Evolutionary conservation across 2,797 vertebrate genomes (phyloP), one percentile per base, ranked within the genome.

Genomic region (Balearica regulorum): DNA sequence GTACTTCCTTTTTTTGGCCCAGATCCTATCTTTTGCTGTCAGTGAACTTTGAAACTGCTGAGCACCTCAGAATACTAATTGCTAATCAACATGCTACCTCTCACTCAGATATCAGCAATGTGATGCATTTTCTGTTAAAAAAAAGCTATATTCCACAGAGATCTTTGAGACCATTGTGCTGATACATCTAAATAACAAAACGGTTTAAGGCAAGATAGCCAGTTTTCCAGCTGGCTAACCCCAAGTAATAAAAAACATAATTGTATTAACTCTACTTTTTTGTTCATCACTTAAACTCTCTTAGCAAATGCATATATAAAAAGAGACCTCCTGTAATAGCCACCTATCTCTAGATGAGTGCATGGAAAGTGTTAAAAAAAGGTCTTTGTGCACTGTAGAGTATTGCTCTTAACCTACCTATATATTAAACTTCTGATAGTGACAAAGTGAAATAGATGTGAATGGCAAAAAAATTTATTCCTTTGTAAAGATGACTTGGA

Each of bases 401-500:
- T 35, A 55, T 49, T 72, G 16, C 24, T 91, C 28, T 82, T 68
- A 83, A 54, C 20, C 10, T 72, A 13, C 31, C 65, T 24, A 13
- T 22, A 17, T 21, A 64, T 79, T 70, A 79, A 87, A 83, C 25
- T 78, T 77, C 46, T 69, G 70, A 53, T 22, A 69, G 22, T 31
- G 26, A 95, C 92, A 97, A 96, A 78, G 96, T 96, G 95, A 97
- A 96, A 95, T 83, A 95, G 78, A 93, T 71, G 43, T 76, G 72
- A 97, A 97, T 92, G 95, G 93, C 60, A 97, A 98, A 98, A 96
- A 92, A 97, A 97, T 70, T 89, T 95, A 92, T 98, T 98, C 17
- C 29, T 53, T 97, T 97, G 83, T 79, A 85, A 95, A 98, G 93
- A 97, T 97, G 96, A 98, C 96, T 97, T 95, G 94, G 97, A 98